These are phyloP conservation scores for Psittacula derbiana DNA, from an alignment of 2,797 vertebrate species.

Conservation along the genomic window DNA sequence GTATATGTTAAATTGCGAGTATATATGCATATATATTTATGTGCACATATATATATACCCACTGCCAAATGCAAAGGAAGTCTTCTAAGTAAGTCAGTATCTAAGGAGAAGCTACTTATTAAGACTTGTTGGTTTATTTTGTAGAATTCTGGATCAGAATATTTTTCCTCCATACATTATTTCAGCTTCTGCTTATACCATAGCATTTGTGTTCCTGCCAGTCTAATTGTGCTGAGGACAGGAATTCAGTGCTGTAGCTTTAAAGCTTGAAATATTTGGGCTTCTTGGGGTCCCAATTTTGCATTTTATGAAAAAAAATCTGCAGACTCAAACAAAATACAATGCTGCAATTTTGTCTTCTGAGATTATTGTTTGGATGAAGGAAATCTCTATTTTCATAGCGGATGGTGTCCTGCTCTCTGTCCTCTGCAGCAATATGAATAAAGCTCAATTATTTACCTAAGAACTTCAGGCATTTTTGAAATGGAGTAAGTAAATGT, in stretches of 20 bases:
- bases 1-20: not conserved
- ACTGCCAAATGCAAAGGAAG: not conserved
- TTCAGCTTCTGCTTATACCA: not conserved
- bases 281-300: not conserved
- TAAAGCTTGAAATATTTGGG: not conserved
- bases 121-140: not conserved
- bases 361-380: not conserved
- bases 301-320: not conserved
- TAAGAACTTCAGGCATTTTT: not conserved
- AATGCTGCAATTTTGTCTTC: not conserved
- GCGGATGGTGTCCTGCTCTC: not conserved
- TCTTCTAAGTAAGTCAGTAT: not conserved
- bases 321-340: not conserved
- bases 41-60: accelerated
- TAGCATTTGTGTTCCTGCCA: not conserved
- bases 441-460: not conserved
- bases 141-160: not conserved
- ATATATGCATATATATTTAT: too few relatives aligned
- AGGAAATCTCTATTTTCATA: not conserved
- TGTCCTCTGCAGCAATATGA: not conserved
- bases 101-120: not conserved
- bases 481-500: not conserved
- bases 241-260: not conserved
- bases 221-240: not conserved
- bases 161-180: not conserved